Evolutionary conservation across 2,888 invertebrate species (phyloP), one percentile per base, ranked within the genome.

Genomic region (Stenchaetothrips biformis): DNA sequence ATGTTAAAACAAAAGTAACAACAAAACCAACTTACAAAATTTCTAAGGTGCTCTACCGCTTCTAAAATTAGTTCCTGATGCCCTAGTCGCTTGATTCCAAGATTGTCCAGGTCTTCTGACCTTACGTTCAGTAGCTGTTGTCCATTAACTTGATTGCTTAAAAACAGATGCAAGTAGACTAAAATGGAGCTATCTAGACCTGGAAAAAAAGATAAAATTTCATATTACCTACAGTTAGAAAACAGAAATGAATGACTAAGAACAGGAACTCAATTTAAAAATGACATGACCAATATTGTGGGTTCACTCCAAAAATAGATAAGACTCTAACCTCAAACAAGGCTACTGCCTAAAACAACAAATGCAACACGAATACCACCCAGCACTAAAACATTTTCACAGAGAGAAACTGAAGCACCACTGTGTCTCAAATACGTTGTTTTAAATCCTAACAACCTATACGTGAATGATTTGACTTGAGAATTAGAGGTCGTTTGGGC

Each of bases 1-100:
- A 77, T 37, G 48, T 62, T 16, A 59, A 81, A 74, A 82, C 80
- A 82, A 78, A 81, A 67, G 78, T 80, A 77, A 79, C 37, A 81
- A 79, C 80, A 84, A 81, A 82, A 80, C 78, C 80, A 81, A 88
- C 93, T 90, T 88, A 95, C 95, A 88, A 97, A 94, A 88, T 95
- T 94, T 84, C 94, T 89, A 78, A 98, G 89, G 84, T 96, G 93
- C 84, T 96, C 96, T 18, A 98, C 94, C 79, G 96, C 97, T 87
- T 97, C 97, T 78, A 98, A 89, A 82, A 98, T 92, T 80, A 97
- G 91, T 86, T 97, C 97, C 87, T 98, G 97, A 86, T 98, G 97
- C 13, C 98, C 98, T 82, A 98, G 91, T 86, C 94, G 92, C 82
- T 89, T 89, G 85, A 98, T 92, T 37, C 96, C 95, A 80, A 98